Evolutionary conservation across 2,113 vertebrate genomes (phyloP).

Genomic region (Eurystomus gularis): DNA sequence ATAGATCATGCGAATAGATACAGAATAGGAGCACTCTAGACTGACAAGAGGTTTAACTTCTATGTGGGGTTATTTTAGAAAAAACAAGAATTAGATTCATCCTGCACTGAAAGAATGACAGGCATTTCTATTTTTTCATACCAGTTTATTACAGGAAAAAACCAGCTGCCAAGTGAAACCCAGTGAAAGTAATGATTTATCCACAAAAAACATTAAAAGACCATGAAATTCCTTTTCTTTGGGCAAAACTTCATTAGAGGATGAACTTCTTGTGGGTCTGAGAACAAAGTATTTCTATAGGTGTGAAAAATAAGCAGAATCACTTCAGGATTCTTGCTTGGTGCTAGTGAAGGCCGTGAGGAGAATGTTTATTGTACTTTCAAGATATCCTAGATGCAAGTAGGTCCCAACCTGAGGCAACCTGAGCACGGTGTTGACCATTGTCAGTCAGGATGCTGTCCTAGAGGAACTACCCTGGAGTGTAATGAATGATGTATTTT

Average conservation of each 20-base stretch:
- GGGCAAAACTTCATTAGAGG: background rate
- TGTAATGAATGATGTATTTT: fast-evolving
- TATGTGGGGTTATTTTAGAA: background rate
- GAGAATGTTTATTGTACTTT: background rate
- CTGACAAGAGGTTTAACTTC: background rate
- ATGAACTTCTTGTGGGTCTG: background rate
- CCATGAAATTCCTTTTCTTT: background rate
- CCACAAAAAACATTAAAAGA: background rate
- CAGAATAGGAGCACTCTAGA: background rate
- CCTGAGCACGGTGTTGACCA: background rate
- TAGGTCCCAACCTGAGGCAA: background rate
- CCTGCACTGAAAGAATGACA: background rate
- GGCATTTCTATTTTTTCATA: background rate
- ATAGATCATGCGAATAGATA: background rate
- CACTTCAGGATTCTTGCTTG: background rate
- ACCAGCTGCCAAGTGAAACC: background rate
- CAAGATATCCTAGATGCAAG: background rate
- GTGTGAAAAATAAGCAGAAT: background rate
- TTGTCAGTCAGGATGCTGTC: background rate
- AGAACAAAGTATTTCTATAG: background rate
- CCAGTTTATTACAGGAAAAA: background rate
- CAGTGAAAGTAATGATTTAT: background rate
- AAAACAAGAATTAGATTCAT: background rate
- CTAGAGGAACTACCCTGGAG: background rate
- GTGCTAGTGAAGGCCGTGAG: background rate